These are phyloP conservation scores for Petrocephalus microphthalmus DNA, from an alignment of 2,113 vertebrate genomes.

Conservation along the genomic window DNA sequence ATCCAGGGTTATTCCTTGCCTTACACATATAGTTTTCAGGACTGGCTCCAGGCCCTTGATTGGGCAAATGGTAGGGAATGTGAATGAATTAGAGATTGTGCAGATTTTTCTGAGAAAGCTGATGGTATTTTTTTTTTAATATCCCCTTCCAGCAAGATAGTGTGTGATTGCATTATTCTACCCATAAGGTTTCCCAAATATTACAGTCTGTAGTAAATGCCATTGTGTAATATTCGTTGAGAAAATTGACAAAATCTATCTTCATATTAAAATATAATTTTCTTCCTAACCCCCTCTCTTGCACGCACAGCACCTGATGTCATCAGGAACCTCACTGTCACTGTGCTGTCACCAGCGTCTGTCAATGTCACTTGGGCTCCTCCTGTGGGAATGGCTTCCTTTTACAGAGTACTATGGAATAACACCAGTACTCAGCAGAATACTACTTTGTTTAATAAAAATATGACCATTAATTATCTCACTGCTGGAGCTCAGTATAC, in stretches of 20 bases:
- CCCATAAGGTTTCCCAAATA: no score
- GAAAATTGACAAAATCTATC: not conserved
- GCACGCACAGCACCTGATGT: slow-evolving; percentile 1
- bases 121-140: no score
- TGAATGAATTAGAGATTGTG: no score
- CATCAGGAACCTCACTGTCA: slow-evolving; percentile 8
- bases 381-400: not conserved
- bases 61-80: no score
- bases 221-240: not conserved
- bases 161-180: no score
- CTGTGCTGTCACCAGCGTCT: not conserved
- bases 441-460: not conserved
- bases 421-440: not conserved
- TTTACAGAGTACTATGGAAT: not conserved
- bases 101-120: no score
- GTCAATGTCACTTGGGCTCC: not conserved
- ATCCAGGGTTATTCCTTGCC: no score
- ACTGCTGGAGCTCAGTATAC: slow-evolving; percentile 38
- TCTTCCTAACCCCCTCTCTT: not conserved
- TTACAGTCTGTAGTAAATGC: no score
- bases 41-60: no score
- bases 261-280: not conserved
- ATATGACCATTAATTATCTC: slow-evolving; percentile 22
- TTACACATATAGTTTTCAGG: no score
- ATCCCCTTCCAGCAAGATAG: no score